Conservation (phyloP, 2,888 invertebrate species). For the Drosophila siamana region DNA sequence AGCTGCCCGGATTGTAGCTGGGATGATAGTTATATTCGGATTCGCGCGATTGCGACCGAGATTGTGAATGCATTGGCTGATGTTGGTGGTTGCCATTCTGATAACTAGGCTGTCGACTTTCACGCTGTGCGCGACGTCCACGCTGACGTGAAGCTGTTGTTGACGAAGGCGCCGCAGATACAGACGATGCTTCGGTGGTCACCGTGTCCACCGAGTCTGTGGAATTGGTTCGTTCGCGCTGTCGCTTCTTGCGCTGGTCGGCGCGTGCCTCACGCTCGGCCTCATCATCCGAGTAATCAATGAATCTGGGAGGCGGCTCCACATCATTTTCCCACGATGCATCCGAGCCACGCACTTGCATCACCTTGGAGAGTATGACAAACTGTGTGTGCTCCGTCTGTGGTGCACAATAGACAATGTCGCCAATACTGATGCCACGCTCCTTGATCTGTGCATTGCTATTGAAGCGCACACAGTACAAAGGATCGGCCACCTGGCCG, state of each 20-base stretch:
- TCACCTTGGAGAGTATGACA: conserved; percentile 90
- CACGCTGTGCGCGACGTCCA: conserved; percentile 54
- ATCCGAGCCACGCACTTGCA: conserved; percentile 93
- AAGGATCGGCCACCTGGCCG: conserved; percentile 93
- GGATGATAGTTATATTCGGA: conserved; percentile 68
- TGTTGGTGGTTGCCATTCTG: conserved; percentile 28
- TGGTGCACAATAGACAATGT: conserved; percentile 93
- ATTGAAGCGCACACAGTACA: conserved; percentile 97
- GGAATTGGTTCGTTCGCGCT: conserved; percentile 65
- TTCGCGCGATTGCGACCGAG: conserved; percentile 42
- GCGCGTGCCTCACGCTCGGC: conserved; percentile 88
- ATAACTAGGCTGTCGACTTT: conserved; percentile 30
- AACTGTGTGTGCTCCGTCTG: conserved; percentile 90
- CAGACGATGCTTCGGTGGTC: conserved; percentile 33
- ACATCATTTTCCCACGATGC: conserved; percentile 94
- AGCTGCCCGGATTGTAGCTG: conserved; percentile 78
- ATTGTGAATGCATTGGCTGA: conserved; percentile 8
- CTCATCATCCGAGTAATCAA: conserved; percentile 96
- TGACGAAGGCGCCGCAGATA: conserved; percentile 30
- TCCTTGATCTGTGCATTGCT: conserved; percentile 90
- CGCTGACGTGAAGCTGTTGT: conserved; percentile 45
- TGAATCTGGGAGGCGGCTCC: conserved; percentile 90
- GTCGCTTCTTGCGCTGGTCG: conserved; percentile 81
- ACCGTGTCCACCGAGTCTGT: conserved; percentile 60
- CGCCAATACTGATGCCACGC: conserved; percentile 89